Evolutionary conservation across 2,888 invertebrate genomes (phyloP).

Genomic region (Anticlea derivata): DNA sequence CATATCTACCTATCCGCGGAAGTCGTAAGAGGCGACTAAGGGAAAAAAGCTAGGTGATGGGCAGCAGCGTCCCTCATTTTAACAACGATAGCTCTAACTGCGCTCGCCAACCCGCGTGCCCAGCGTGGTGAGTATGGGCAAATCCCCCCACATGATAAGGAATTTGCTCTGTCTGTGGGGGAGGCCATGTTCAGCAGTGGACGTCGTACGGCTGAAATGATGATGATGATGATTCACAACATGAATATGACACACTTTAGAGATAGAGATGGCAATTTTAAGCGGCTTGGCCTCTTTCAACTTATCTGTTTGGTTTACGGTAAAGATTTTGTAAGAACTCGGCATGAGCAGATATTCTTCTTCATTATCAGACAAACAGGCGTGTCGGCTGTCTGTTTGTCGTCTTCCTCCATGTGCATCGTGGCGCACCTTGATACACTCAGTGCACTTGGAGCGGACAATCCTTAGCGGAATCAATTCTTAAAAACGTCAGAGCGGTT

Average conservation of each 20-base stretch:
- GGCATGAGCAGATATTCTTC: constrained; percentile 20
- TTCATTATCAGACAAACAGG: constrained; percentile 27
- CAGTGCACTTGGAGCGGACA: constrained; percentile 16
- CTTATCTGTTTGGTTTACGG: constrained; percentile 15
- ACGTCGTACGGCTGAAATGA: no score
- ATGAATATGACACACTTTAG: constrained; percentile 18
- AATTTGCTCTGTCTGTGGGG: no score
- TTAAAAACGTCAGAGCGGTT: not conserved
- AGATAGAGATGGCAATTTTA: constrained; percentile 1
- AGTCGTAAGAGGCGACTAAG: no score
- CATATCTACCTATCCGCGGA: no score
- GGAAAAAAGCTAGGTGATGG: no score
- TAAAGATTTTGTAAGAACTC: constrained; percentile 12
- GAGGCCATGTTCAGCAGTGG: no score
- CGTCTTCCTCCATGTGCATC: constrained; percentile 26
- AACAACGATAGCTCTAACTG: no score
- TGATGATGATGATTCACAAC: constrained; percentile 25
- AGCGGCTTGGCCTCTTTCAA: not conserved
- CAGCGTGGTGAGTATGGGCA: no score
- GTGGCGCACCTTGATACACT: constrained; percentile 31
- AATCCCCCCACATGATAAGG: no score
- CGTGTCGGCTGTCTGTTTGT: constrained; percentile 30
- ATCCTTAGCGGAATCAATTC: constrained; percentile 6
- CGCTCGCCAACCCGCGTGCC: no score
- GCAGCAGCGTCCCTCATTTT: no score